These are phyloP conservation scores for Drosophila littoralis DNA, from an alignment of 1,140 invertebrate genomes.

Conservation along the genomic window DNA sequence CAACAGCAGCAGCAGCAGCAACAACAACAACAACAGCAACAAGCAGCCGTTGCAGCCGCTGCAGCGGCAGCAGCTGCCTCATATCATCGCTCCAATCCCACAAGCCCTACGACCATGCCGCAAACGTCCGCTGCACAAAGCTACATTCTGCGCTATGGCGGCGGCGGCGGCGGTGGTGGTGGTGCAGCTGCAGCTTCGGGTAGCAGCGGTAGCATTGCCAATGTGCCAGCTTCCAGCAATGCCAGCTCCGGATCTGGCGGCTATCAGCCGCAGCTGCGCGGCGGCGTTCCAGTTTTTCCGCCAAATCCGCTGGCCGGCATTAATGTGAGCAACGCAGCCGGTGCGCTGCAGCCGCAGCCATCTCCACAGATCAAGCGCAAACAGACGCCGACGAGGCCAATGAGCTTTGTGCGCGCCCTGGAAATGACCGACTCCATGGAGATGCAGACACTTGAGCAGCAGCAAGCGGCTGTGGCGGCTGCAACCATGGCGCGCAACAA, in stretches of 20 bases:
- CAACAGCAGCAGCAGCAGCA: constrained; percentile 63
- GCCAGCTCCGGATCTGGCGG: constrained; percentile 23
- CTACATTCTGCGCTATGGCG: constrained; percentile 75
- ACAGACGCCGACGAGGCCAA: constrained; percentile 89
- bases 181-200: constrained; percentile 37
- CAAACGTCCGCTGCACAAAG: constrained; percentile 66
- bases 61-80: constrained; percentile 83
- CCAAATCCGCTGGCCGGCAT: constrained; percentile 85
- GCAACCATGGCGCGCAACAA: constrained; percentile 41
- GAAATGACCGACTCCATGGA: constrained; percentile 95
- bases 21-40: constrained; percentile 58
- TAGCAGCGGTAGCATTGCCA: constrained; percentile 70
- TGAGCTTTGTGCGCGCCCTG: constrained; percentile 95
- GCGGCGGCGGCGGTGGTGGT: constrained; percentile 34
- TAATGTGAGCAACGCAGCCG: constrained; percentile 37
- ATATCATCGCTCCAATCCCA: constrained; percentile 90
- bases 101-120: constrained; percentile 89
- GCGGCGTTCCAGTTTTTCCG: constrained; percentile 89
- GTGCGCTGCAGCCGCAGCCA: constrained; percentile 80
- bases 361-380: constrained; percentile 89
- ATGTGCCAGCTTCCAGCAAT: constrained; percentile 43
- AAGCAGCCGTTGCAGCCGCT: constrained; percentile 84
- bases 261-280: constrained; percentile 87
- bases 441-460: constrained; percentile 85
- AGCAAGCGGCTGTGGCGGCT: constrained; percentile 56